phyloP scores from a whole-genome alignment of 2,113 vertebrate species.

The Serinus canaria region DNA sequence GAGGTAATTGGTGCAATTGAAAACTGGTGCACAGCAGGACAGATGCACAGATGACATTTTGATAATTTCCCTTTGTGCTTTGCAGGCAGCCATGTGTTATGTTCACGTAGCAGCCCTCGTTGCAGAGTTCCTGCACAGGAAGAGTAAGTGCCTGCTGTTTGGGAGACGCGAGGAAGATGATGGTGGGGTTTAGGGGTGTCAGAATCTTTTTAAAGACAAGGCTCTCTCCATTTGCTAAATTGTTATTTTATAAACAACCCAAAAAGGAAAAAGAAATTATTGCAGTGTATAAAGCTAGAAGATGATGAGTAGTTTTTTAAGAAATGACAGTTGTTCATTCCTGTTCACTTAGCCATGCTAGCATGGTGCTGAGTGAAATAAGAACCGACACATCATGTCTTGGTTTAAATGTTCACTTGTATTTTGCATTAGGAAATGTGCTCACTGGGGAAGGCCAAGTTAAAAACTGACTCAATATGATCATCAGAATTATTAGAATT shows the following conservation, averaged over 20 bases:
- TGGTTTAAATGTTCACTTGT: not conserved
- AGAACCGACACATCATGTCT: not conserved
- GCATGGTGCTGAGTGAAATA: not conserved
- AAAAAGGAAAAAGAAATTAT: not conserved
- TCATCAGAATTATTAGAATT: not conserved
- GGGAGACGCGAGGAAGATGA: not conserved
- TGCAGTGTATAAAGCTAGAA: not conserved
- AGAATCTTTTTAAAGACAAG: not conserved
- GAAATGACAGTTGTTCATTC: not conserved
- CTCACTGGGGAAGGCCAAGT: not conserved
- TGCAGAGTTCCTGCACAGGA: conserved; percentile 93
- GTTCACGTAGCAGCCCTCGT: conserved; percentile 92
- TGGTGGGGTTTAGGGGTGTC: not conserved
- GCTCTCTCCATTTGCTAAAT: not conserved
- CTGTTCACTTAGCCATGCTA: not conserved
- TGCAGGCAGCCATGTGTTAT: conserved; percentile 94
- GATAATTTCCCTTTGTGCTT: conserved; percentile 32
- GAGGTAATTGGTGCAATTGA: conserved; percentile 79
- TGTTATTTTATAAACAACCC: not conserved
- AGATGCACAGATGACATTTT: not conserved
- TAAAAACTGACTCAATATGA: not conserved
- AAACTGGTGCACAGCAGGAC: not conserved
- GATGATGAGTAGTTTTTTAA: not conserved
- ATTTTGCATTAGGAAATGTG: not conserved
- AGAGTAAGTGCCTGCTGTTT: conserved; percentile 82